Conservation (phyloP, 2,888 invertebrate genomes). For the Drosophila kuntzei region DNA sequence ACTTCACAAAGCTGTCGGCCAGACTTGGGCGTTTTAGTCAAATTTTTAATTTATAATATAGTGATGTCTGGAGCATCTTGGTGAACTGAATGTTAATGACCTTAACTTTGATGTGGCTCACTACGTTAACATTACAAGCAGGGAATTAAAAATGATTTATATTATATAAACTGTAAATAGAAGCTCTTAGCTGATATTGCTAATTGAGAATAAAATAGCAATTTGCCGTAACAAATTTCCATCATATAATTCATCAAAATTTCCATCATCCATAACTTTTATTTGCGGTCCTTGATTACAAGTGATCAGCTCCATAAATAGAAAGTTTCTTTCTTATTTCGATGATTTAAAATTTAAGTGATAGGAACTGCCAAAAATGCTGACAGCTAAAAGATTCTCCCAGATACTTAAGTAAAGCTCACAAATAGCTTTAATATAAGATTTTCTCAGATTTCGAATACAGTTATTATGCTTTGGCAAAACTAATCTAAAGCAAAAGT, state of each 20-base stretch:
- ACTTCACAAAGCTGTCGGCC: constrained; percentile 24
- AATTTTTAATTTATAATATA: constrained; percentile 59
- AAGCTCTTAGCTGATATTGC: too few relatives aligned
- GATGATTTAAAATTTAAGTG: constrained; percentile 11
- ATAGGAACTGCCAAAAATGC: not conserved
- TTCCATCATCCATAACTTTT: too few relatives aligned
- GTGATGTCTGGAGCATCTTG: constrained; percentile 20
- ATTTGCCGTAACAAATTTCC: too few relatives aligned
- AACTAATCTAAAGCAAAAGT: constrained; percentile 46
- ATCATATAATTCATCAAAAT: too few relatives aligned
- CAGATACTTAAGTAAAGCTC: not conserved
- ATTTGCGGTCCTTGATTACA: too few relatives aligned
- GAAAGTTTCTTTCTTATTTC: not conserved
- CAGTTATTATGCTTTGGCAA: constrained; percentile 41
- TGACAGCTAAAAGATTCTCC: not conserved
- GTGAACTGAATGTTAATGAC: constrained; percentile 59
- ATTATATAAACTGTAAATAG: too few relatives aligned
- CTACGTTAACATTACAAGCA: constrained; percentile 3
- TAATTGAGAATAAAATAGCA: too few relatives aligned
- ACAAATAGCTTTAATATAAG: constrained; percentile 5
- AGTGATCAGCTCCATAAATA: constrained; percentile 1
- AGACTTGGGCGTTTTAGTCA: constrained; percentile 8
- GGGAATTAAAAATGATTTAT: too few relatives aligned
- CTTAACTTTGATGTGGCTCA: constrained; percentile 10
- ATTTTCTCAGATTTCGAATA: constrained; percentile 3